Evolutionary conservation across 2,797 vertebrate genomes (phyloP), one percentile per base, ranked within the genome.

Genomic region (Benthosema pterotum): DNA sequence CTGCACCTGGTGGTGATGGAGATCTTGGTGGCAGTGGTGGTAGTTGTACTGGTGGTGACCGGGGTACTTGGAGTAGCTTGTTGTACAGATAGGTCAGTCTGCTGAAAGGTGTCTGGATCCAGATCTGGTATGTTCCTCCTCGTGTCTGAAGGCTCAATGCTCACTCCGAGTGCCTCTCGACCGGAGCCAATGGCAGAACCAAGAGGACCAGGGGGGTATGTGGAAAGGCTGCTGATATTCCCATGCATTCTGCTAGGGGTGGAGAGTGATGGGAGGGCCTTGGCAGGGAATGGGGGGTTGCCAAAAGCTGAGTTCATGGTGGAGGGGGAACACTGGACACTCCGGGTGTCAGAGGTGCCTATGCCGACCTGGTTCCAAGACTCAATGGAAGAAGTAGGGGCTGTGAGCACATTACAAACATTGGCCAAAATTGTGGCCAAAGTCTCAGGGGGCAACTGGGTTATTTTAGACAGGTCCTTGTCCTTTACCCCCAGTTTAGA

Each of bases 401-500:
- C 97, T n/a, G n/a, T n/a, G n/a, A n/a, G n/a, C n/a, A n/a, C 97
- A 63, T 97, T 99, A 81, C 96, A 96, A 67, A 99, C 96, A 58
- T 90, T 99, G n/a, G 94, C 95, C 86, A 99, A 86, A 96, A 99
- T 99, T n/a, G 98, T 99, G 0, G 96, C 95, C 83, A 99, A 90
- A n/a, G 98, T 99, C 91, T 99, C 98, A 9, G 97, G 97, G 76
- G 98, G 98, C 70, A 99, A 94, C 66, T 99, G 98, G 78, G 98
- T 96, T 70, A 97, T 99, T 91, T 99, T 99, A 60, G 98, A 97
- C 71, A 99, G 98, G 86, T 99, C 98, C 89, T 99, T 99, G 75
- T 99, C 98, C 58, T 96, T 97, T 54, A 95, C 95, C 54, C 98
- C 97, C 93, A 99, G 93, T 63, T 99, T 99, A 76, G 98, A 98